These are phyloP conservation scores for Oriolus oriolus DNA, from an alignment of 2,113 vertebrate species.

Conservation along the genomic window DNA sequence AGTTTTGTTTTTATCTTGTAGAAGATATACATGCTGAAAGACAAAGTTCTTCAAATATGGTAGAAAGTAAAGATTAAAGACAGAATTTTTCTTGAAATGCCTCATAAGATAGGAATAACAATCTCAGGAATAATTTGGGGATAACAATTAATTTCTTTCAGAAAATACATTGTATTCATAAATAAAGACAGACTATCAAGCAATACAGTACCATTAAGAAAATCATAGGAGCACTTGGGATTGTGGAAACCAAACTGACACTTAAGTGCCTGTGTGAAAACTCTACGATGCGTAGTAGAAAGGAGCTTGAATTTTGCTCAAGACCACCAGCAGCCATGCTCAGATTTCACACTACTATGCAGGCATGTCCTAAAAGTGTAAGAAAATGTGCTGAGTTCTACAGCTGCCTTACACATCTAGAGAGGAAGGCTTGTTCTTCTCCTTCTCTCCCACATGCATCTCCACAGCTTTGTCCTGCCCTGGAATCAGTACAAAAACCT, in stretches of 20 bases:
- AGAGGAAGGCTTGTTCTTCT: neutral
- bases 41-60: neutral
- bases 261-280: neutral
- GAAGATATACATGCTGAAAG: neutral
- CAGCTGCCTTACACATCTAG: neutral
- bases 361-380: neutral
- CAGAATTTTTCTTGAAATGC: neutral
- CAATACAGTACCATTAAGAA: neutral
- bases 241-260: neutral
- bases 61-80: neutral
- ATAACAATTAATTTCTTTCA: neutral
- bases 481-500: neutral
- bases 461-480: neutral
- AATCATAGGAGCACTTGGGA: neutral
- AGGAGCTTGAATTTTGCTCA: neutral
- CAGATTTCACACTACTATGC: neutral
- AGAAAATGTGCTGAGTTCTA: neutral
- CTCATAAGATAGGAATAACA: neutral
- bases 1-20: neutral
- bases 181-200: neutral
- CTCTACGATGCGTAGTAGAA: fast-evolving
- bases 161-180: neutral
- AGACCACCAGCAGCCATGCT: neutral
- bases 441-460: neutral
- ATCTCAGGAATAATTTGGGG: neutral